These are phyloP conservation scores for Labia minor DNA, from an alignment of 2,888 invertebrate species.

Conservation along the genomic window DNA sequence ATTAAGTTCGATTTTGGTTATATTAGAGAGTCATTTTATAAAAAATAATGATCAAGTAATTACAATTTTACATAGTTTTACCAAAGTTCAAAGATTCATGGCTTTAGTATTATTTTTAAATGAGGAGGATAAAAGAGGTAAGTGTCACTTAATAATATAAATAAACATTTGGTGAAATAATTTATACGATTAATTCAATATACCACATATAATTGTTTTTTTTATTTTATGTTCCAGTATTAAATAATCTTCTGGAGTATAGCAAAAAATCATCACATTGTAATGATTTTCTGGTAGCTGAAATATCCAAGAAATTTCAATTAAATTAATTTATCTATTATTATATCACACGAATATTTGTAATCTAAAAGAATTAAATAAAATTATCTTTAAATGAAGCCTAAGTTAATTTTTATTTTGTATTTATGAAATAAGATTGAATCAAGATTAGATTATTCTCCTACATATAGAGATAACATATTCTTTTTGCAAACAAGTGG, in stretches of 20 bases:
- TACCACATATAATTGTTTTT: too few relatives aligned
- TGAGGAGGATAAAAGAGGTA: conserved; percentile 48
- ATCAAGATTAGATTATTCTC: too few relatives aligned
- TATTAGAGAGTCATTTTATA: conserved; percentile 40
- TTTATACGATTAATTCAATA: too few relatives aligned
- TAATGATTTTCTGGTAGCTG: neutral
- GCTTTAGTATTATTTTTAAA: conserved; percentile 54
- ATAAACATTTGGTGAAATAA: too few relatives aligned
- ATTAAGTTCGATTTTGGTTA: conserved; percentile 48
- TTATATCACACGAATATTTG: too few relatives aligned
- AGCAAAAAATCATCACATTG: neutral
- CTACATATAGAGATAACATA: too few relatives aligned
- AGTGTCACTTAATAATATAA: too few relatives aligned
- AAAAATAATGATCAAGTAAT: neutral
- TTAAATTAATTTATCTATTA: neutral
- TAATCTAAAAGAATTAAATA: too few relatives aligned
- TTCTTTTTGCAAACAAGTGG: too few relatives aligned
- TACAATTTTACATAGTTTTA: conserved; percentile 43
- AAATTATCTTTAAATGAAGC: too few relatives aligned
- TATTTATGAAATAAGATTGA: too few relatives aligned
- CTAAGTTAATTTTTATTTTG: too few relatives aligned
- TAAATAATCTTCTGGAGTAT: neutral
- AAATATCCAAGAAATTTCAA: neutral
- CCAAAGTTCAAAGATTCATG: conserved; percentile 51
- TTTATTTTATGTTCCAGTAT: neutral